phyloP scores from a whole-genome alignment of 2,888 invertebrate species.

The Ochropacha duplaris region DNA sequence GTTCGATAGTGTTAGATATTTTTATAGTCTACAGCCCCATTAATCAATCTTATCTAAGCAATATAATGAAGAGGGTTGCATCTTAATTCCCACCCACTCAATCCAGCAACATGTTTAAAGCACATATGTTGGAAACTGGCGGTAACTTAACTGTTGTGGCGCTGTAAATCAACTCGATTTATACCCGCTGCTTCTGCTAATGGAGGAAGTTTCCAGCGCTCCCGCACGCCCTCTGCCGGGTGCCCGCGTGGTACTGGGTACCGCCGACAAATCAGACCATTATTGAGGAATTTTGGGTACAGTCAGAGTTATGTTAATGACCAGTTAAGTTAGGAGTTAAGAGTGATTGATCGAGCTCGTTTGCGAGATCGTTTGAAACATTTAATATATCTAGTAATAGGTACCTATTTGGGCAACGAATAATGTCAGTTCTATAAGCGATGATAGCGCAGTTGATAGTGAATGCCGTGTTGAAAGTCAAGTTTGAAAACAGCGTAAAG shows the following conservation, averaged over 20 bases:
- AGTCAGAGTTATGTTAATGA: slow-evolving; percentile 29
- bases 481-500: too few relatives aligned
- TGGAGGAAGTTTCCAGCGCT: slow-evolving; percentile 43
- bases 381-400: too few relatives aligned
- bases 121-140: slow-evolving; percentile 3
- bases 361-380: background rate
- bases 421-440: too few relatives aligned
- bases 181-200: slow-evolving; percentile 37
- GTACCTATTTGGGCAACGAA: too few relatives aligned
- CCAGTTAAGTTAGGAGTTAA: slow-evolving; percentile 21
- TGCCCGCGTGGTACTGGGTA: slow-evolving; percentile 19
- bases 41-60: too few relatives aligned
- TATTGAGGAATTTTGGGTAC: slow-evolving; percentile 15
- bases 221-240: background rate
- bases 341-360: slow-evolving; percentile 9
- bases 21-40: too few relatives aligned
- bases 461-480: too few relatives aligned
- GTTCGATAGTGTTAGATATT: too few relatives aligned
- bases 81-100: background rate
- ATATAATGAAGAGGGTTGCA: background rate
- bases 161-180: slow-evolving; percentile 57
- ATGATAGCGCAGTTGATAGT: too few relatives aligned
- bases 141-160: slow-evolving; percentile 21
- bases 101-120: background rate
- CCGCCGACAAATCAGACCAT: slow-evolving; percentile 31